These are phyloP conservation scores for Tetragnatha montana DNA, from an alignment of 2,888 invertebrate species.

Conservation along the genomic window DNA sequence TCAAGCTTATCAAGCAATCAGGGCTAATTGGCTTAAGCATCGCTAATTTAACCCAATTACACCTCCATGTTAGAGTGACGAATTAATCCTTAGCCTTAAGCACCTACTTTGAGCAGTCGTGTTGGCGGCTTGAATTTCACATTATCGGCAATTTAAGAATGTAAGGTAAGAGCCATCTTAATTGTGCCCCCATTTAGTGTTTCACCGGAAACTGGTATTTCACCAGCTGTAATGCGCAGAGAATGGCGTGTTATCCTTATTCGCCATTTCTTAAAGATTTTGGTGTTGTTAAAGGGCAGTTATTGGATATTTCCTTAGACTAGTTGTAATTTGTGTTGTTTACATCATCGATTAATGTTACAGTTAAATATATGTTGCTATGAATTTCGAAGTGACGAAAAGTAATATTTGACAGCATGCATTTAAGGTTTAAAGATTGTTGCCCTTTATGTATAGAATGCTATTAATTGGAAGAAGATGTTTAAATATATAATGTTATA, in stretches of 20 bases:
- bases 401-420: too few species aligned
- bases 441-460: too few species aligned
- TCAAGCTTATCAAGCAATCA: slow-evolving; percentile 39
- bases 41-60: slow-evolving; percentile 58
- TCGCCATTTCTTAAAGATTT: not conserved
- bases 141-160: slow-evolving; percentile 50
- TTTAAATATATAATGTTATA: too few species aligned
- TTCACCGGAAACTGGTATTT: slow-evolving; percentile 29
- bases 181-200: slow-evolving; percentile 30
- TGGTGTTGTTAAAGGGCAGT: not conserved
- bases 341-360: not conserved
- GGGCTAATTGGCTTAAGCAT: slow-evolving; percentile 54
- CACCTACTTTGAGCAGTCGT: slow-evolving; percentile 21
- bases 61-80: slow-evolving; percentile 47
- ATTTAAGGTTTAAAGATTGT: not conserved
- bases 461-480: too few species aligned
- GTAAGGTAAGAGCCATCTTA: slow-evolving; percentile 22
- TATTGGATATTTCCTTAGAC: not conserved
- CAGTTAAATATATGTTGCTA: too few species aligned
- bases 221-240: not conserved
- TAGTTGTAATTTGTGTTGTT: not conserved
- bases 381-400: too few species aligned
- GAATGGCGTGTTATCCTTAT: slow-evolving; percentile 1
- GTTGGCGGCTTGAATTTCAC: slow-evolving; percentile 27
- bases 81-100: slow-evolving; percentile 51